Evolutionary conservation across 2,888 invertebrate species (phyloP).

Genomic region (Leptinotarsa haldemani): DNA sequence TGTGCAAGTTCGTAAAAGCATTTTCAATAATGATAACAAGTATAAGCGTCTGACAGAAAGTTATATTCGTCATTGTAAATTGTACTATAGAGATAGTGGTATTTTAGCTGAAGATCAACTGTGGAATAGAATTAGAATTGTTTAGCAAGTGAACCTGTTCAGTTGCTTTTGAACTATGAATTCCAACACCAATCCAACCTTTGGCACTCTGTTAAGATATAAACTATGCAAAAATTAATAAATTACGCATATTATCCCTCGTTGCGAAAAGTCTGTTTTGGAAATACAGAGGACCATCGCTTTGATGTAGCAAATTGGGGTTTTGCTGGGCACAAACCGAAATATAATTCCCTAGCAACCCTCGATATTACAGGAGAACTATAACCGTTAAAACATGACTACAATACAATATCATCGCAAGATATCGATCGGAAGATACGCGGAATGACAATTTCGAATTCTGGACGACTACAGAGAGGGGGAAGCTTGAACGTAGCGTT

Average conservation of each 20-base stretch:
- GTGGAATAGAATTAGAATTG: no score
- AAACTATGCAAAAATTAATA: no score
- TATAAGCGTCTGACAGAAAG: no score
- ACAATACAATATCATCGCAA: slow-evolving; percentile 49
- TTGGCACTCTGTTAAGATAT: no score
- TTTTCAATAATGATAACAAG: no score
- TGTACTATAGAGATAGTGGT: no score
- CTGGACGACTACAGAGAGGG: background rate
- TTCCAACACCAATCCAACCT: no score
- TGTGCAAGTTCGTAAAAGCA: no score
- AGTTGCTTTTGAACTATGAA: no score
- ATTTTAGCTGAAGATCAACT: no score
- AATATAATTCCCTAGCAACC: slow-evolving; percentile 32
- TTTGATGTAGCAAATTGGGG: slow-evolving; percentile 21
- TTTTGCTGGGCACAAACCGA: slow-evolving; percentile 22
- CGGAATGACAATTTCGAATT: slow-evolving; percentile 27
- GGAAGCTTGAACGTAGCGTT: background rate
- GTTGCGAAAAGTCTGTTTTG: background rate
- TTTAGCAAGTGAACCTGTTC: no score
- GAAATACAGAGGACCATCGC: background rate
- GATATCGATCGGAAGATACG: slow-evolving; percentile 43
- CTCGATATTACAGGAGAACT: slow-evolving; percentile 42
- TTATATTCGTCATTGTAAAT: no score
- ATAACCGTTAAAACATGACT: slow-evolving; percentile 50
- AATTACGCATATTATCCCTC: background rate